Base-by-base conservation (phyloP, 1,140 invertebrate species). In the Neoseiulus cucumeris region DNA sequence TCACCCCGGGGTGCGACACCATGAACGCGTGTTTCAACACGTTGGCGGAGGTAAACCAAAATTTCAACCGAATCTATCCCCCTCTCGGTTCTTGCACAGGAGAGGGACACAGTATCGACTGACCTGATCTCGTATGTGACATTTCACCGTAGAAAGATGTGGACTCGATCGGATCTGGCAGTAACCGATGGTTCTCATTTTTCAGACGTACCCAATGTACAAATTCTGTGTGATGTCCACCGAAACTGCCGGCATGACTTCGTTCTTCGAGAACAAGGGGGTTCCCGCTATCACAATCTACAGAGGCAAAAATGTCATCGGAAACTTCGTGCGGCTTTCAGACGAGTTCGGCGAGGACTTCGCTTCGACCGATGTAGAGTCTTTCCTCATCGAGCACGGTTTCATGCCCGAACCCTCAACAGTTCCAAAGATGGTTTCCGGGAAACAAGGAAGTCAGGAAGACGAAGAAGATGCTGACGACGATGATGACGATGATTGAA, bases 231-330 rank as follows among this genome's bases (percentile, higher is more conserved):
- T 59, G 17, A 59, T 59, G 51, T 59, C 51, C 22, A 59, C 51
- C 17, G 51, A 59, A 25, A 9, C 22, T 1, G 51, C 51, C 33
- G 51, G 51, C 14, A 59, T 59, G 51, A 59, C 33, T 22, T 30
- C 12, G 66, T 70, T 68, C 33, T 68, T 66, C 66, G 25, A 59
- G 20, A 69, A 70, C 33, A 84, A 83, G 70, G 94, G 92, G 18
- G 83, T 96, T 1, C 94, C 94, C 39, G 91, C 93, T 17, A 75
- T 98, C 45, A 76, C 97, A 28, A 83, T 90, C 0, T 98, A 98
- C 73, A 93, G 91, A 79, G 82, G 80, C 65, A 88, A 88, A 7
- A 84, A 89, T 72, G 77, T 97, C 7, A 84, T 98, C 72, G 91
- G 89, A 7, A 97, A 95, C 77, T 96, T 95, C 80, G 83, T 97